phyloP scores from a whole-genome alignment of 2,888 invertebrate species.

The Heliconius sara region DNA sequence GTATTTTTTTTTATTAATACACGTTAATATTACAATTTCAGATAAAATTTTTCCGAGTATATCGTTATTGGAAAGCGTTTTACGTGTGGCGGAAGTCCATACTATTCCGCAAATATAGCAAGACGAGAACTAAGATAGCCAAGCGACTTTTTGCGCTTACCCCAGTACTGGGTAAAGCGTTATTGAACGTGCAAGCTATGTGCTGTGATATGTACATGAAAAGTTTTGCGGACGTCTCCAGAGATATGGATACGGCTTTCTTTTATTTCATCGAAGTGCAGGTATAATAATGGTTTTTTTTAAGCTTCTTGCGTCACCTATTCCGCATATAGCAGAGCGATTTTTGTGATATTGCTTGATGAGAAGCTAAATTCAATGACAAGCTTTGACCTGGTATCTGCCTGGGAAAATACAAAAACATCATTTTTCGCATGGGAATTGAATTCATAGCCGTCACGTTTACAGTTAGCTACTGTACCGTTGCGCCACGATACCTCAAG shows the following conservation, averaged over 20 bases:
- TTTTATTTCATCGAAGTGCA: conserved; percentile 89
- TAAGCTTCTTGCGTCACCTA: neutral
- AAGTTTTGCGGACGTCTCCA: conserved; percentile 85
- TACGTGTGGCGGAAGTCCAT: conserved; percentile 91
- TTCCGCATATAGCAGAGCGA: no score
- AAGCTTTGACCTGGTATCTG: no score
- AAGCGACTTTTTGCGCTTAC: conserved; percentile 90
- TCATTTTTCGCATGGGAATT: no score
- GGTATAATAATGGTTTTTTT: conserved; percentile 62
- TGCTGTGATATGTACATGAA: conserved; percentile 85
- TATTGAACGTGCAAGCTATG: conserved; percentile 88
- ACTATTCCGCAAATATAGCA: conserved; percentile 86
- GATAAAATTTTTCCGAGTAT: conserved; percentile 87
- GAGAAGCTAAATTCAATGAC: no score
- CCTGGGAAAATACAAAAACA: no score
- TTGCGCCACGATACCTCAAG: no score
- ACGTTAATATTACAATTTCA: conserved; percentile 58
- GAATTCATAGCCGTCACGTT: no score
- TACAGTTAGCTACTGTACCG: no score
- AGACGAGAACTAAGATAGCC: conserved; percentile 84
- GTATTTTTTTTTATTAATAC: neutral
- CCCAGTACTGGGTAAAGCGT: conserved; percentile 87
- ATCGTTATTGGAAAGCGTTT: conserved; percentile 91
- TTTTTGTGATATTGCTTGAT: no score
- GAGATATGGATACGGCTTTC: conserved; percentile 80